Percentiles rank a stretch among this genome's conserved stretches.
These are phyloP conservation scores for Macrotrachela quadricornifera DNA, from an alignment of 1,140 invertebrate genomes.

Conservation along the genomic window DNA sequence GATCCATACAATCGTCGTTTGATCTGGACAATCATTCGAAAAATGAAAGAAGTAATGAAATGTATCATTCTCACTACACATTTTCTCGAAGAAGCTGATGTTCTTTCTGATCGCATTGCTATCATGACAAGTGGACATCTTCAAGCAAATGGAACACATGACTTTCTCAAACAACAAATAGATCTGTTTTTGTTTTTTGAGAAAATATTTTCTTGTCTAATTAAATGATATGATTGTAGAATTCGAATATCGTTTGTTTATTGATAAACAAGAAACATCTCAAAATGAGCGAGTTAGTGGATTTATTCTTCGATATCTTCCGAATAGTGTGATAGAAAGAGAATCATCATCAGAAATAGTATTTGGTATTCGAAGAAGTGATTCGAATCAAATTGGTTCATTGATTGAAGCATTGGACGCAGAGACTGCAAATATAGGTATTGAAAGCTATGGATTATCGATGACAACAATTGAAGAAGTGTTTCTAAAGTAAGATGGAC, in stretches of 20 bases:
- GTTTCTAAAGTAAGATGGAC: slow-evolving; percentile 57
- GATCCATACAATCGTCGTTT: slow-evolving; percentile 24
- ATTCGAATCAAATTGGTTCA: no score
- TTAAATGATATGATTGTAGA: no score
- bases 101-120: slow-evolving; percentile 45
- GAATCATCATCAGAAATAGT: no score
- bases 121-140: slow-evolving; percentile 43
- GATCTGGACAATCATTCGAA: slow-evolving; percentile 10
- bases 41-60: slow-evolving; percentile 9
- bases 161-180: slow-evolving; percentile 40
- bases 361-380: no score
- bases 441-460: slow-evolving; percentile 52
- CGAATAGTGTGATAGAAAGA: no score
- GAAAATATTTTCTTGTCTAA: no score
- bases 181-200: no score
- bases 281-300: no score
- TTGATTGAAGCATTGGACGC: slow-evolving; percentile 40
- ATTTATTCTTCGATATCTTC: no score
- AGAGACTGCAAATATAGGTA: slow-evolving; percentile 37
- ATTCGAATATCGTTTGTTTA: no score
- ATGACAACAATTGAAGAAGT: slow-evolving; percentile 65
- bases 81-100: slow-evolving; percentile 40
- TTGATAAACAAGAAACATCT: no score
- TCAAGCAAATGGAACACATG: slow-evolving; percentile 39
- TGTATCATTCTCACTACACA: slow-evolving; percentile 7